Conservation (phyloP, 2,888 invertebrate genomes). For the Emmelina monodactyla region DNA sequence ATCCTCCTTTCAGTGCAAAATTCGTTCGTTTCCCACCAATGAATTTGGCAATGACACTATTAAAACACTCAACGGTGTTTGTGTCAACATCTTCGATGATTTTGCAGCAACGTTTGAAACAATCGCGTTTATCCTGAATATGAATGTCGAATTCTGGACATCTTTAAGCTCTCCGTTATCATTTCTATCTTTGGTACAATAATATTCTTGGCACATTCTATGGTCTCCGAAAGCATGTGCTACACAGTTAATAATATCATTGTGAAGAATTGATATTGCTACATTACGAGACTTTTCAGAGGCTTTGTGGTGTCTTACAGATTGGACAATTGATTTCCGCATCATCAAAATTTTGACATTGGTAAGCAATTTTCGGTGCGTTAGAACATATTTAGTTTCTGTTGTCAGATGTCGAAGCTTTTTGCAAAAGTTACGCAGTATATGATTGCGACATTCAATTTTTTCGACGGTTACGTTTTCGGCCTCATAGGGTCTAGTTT, state of each 20-base stretch:
- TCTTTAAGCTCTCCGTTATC: neutral
- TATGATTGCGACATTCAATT: constrained; percentile 18
- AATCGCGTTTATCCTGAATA: constrained; percentile 9
- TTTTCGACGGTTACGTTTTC: constrained; percentile 15
- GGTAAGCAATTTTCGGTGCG: constrained; percentile 8
- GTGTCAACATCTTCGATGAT: constrained; percentile 16
- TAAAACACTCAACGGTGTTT: constrained; percentile 23
- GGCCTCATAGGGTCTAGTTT: too few species aligned
- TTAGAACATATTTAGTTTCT: constrained; percentile 15
- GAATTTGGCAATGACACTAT: constrained; percentile 21
- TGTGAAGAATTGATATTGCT: constrained; percentile 1
- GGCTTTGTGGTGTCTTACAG: constrained; percentile 6
- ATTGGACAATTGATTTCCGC: constrained; percentile 7
- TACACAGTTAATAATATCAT: constrained; percentile 13
- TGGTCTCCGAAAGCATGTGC: constrained; percentile 23
- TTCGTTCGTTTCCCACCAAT: constrained; percentile 25
- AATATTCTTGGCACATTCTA: constrained; percentile 14
- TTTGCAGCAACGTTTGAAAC: constrained; percentile 8
- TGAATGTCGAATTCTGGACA: constrained; percentile 8
- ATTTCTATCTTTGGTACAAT: constrained; percentile 6
- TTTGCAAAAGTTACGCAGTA: constrained; percentile 18
- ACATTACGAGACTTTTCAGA: constrained; percentile 1
- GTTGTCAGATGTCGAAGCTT: constrained; percentile 9
- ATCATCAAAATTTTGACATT: constrained; percentile 7
- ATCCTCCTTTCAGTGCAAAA: constrained; percentile 19